Percentiles rank a stretch among this genome's conserved stretches.
phyloP scores from a whole-genome alignment of 1,140 invertebrate genomes.

The Andrena cerasifolii region DNA sequence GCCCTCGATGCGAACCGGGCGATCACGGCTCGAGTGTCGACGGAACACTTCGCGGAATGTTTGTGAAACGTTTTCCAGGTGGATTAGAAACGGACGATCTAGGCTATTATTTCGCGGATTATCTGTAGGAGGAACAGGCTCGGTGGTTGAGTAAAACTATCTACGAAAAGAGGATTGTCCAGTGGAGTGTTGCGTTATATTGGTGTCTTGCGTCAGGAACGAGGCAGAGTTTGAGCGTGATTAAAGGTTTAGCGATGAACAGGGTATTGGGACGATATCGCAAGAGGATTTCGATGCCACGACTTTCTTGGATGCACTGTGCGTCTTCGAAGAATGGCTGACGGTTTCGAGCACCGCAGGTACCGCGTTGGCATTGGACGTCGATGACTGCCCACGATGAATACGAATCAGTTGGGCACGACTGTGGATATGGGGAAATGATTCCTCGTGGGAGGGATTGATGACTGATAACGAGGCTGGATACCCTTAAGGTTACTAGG shows the following conservation, averaged over 20 bases:
- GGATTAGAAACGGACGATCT: neutral
- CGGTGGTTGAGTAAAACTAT: neutral
- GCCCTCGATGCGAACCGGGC: neutral
- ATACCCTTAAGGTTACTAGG: no score
- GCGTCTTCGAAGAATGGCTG: constrained; percentile 6
- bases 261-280: neutral
- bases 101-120: neutral
- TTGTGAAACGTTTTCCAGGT: neutral
- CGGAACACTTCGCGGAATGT: neutral
- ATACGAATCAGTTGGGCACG: constrained; percentile 20
- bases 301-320: constrained; percentile 11
- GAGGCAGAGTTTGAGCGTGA: neutral
- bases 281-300: constrained; percentile 5
- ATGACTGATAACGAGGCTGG: neutral
- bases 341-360: constrained; percentile 21
- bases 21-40: neutral
- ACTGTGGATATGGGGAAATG: neutral
- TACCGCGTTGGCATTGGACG: constrained; percentile 35
- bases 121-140: neutral
- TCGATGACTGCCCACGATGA: constrained; percentile 18
- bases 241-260: neutral
- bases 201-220: neutral
- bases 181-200: neutral
- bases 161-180: neutral
- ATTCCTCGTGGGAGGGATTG: neutral